phyloP scores from a whole-genome alignment of 2,888 invertebrate species.

The Chrysomela aeneicollis region DNA sequence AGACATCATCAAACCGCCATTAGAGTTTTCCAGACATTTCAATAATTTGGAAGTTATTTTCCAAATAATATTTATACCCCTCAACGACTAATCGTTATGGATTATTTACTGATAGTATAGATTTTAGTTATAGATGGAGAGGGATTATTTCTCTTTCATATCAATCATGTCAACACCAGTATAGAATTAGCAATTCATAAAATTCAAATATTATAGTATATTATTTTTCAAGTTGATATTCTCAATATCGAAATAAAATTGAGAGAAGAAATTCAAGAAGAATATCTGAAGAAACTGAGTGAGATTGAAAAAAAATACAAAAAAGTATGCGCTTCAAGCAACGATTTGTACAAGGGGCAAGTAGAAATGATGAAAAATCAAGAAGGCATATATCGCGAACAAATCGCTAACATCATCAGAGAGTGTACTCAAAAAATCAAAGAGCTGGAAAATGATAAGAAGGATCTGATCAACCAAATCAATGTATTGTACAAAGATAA shows the following conservation, averaged over 20 bases:
- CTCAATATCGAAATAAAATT: slow-evolving; percentile 47
- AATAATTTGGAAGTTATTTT: too few species aligned
- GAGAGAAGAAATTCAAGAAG: slow-evolving; percentile 49
- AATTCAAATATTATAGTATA: background rate
- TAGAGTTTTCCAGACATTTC: too few species aligned
- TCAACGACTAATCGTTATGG: too few species aligned
- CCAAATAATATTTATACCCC: too few species aligned
- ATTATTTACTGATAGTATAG: too few species aligned
- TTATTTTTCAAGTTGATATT: slow-evolving; percentile 40
- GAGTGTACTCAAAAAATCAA: slow-evolving; percentile 48
- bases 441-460: slow-evolving; percentile 45
- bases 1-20: too few species aligned
- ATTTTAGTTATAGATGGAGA: too few species aligned
- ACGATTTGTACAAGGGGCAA: slow-evolving; percentile 44
- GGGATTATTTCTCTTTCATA: too few species aligned
- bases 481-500: slow-evolving; percentile 38
- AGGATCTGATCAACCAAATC: slow-evolving; percentile 36
- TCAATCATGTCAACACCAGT: too few species aligned
- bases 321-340: slow-evolving; percentile 30
- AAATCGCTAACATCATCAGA: slow-evolving; percentile 45
- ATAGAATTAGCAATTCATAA: too few species aligned
- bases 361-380: slow-evolving; percentile 45
- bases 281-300: slow-evolving; percentile 46
- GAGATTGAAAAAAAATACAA: slow-evolving; percentile 51
- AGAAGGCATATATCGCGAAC: slow-evolving; percentile 48